Evolutionary conservation across 2,888 invertebrate species (phyloP), one percentile per base, ranked within the genome.

Genomic region (Stratiomys singularior): DNA sequence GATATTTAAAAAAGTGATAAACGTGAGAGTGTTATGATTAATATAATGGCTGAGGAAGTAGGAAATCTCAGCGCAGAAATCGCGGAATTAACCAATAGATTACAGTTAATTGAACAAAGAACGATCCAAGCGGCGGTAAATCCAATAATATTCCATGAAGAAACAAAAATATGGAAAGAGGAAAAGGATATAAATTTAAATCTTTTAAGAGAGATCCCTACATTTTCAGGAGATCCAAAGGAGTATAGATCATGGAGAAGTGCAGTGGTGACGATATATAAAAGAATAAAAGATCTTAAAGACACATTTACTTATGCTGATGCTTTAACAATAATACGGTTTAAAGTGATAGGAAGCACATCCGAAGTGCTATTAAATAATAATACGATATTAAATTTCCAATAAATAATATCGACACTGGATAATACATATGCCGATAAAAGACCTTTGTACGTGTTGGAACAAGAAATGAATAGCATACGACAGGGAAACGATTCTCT

Each of bases 391-490:
- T 44, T 44, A 25, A 69, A 69, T 25, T 69, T 69, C 25, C n/a
- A 69, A 23, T 25, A 25, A 13, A 69, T 69, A 11, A 46, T 69
- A 3, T 21, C 9, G 25, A 21, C 30, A 3, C 23, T 69, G 15
- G 69, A 69, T 46, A 21, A n/a, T 13, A 25, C 27, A 25, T 69
- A 69, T 25, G 11, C 47, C 0, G 69, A 69, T 47, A 69, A 47
- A 47, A 46, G 69, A 69, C 69, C 69, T 23, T 21, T 69, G 1
- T 47, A 69, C n/a, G 25, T 47, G 0, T 44, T 69, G 13, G 47
- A 69, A 5, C 2, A 69, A 1, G 69, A 69, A 69, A 69, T 69
- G 46, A 60, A 23, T 0, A 4, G 82, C 79, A 76, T 82, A 37
- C 25, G 81, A 58, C 80, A 79, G 72, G 77, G 77, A 23, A 78